These are phyloP conservation scores for Australoheros scitulus DNA, from an alignment of 2,113 vertebrate genomes.

Conservation along the genomic window DNA sequence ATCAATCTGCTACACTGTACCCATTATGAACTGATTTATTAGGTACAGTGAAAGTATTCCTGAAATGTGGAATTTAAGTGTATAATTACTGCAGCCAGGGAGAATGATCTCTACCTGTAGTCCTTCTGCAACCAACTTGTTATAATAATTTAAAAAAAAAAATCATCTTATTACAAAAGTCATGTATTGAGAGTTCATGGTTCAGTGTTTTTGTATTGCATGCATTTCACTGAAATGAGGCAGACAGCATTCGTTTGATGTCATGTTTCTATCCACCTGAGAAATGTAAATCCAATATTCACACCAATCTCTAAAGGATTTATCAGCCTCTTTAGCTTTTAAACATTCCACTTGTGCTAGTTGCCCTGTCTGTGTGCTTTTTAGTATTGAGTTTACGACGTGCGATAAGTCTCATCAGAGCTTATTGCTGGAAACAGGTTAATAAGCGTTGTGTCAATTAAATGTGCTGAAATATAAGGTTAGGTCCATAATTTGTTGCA, in stretches of 20 bases:
- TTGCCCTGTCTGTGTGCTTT: not conserved
- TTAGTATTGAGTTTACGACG: not conserved
- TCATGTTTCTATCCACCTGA: not conserved
- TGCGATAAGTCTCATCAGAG: not conserved
- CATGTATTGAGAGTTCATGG: not conserved
- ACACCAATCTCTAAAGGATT: not conserved
- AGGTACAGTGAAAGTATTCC: not conserved
- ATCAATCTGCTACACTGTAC: not conserved
- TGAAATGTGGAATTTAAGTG: not conserved
- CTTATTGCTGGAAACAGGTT: not conserved
- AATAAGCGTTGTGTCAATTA: not conserved
- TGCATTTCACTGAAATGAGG: not conserved
- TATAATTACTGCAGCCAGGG: not conserved
- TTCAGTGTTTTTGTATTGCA: not conserved
- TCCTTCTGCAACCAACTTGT: not conserved
- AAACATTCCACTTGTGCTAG: not conserved
- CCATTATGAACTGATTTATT: not conserved
- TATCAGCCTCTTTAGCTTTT: not conserved
- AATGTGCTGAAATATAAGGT: not conserved
- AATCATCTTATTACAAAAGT: not conserved
- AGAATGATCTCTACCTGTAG: not conserved
- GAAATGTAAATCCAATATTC: not conserved
- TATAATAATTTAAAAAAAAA: not conserved
- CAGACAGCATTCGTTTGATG: not conserved
- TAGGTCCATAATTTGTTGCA: not conserved